Percentiles rank a stretch among this genome's conserved stretches.
These are phyloP conservation scores for Tenebrosternarchus preto DNA, from an alignment of 2,113 vertebrate genomes.

Conservation along the genomic window DNA sequence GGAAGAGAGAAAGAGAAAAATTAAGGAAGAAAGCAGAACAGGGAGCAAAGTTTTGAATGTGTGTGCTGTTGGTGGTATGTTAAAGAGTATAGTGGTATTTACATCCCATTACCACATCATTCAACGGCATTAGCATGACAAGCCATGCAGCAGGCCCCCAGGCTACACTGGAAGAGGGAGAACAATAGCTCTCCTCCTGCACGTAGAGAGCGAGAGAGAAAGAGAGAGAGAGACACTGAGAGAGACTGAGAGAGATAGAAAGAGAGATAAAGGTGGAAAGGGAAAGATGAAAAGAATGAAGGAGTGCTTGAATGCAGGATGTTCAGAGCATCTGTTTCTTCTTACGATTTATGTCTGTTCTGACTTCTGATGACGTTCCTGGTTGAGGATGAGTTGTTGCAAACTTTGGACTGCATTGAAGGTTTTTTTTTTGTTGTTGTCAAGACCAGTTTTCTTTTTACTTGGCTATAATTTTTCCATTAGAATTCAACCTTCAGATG, in stretches of 20 bases:
- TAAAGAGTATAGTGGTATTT: constrained; percentile 58
- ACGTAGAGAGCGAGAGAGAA: constrained; percentile 34
- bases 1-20: constrained; percentile 29
- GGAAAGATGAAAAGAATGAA: constrained; percentile 26
- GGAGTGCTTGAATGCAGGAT: constrained; percentile 27
- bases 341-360: background rate
- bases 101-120: constrained; percentile 63
- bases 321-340: constrained; percentile 3
- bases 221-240: constrained; percentile 26
- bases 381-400: background rate
- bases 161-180: constrained; percentile 47
- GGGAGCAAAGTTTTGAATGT: constrained; percentile 46
- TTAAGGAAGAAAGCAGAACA: constrained; percentile 16
- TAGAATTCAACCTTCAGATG: constrained; percentile 19
- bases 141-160: constrained; percentile 48
- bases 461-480: background rate
- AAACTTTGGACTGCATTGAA: background rate
- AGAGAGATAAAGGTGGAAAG: constrained; percentile 19
- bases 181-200: constrained; percentile 57
- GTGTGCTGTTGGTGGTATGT: constrained; percentile 57
- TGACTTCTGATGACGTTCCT: background rate
- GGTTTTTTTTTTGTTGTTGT: no score
- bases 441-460: background rate
- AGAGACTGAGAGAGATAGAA: no score
- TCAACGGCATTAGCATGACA: constrained; percentile 63